These are phyloP conservation scores for Danio tinwini DNA, from an alignment of 2,797 vertebrate genomes.

Conservation along the genomic window DNA sequence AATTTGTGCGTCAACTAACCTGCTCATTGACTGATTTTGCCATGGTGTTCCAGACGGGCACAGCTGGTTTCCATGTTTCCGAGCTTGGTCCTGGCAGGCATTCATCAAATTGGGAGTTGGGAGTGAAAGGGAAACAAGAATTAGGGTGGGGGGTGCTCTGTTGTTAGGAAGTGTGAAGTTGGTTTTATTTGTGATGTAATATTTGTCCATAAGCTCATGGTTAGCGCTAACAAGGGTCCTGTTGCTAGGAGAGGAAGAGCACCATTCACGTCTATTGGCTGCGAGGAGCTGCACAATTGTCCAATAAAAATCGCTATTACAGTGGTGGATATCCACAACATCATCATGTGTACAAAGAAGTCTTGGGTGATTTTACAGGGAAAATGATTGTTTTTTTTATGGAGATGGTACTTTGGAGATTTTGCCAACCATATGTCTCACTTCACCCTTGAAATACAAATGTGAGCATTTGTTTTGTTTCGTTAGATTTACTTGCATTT, in stretches of 20 bases:
- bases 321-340: conserved; percentile 64
- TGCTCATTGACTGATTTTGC: conserved; percentile 14
- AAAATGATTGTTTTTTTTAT: conserved; percentile 44
- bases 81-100: conserved; percentile 38
- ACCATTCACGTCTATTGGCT: conserved; percentile 76
- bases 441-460: background rate
- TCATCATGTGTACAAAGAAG: conserved; percentile 56
- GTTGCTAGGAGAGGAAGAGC: conserved; percentile 87
- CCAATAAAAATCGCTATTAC: conserved; percentile 75
- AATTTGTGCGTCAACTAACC: conserved; percentile 22
- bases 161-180: conserved; percentile 58
- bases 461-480: background rate
- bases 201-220: conserved; percentile 77
- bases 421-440: background rate
- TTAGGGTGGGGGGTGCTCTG: conserved; percentile 66
- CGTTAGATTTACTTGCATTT: background rate
- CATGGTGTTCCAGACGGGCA: background rate
- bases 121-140: conserved; percentile 29
- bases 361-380: conserved; percentile 57
- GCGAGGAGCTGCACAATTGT: conserved; percentile 55
- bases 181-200: conserved; percentile 82
- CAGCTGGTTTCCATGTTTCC: conserved; percentile 42
- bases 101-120: conserved; percentile 64
- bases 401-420: conserved; percentile 55
- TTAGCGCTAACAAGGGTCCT: conserved; percentile 73